A percentile compares a stretch with the other conserved stretches of the same genome.
phyloP scores from a whole-genome alignment of 2,888 invertebrate genomes.

The Ramazzottius varieornatus region DNA sequence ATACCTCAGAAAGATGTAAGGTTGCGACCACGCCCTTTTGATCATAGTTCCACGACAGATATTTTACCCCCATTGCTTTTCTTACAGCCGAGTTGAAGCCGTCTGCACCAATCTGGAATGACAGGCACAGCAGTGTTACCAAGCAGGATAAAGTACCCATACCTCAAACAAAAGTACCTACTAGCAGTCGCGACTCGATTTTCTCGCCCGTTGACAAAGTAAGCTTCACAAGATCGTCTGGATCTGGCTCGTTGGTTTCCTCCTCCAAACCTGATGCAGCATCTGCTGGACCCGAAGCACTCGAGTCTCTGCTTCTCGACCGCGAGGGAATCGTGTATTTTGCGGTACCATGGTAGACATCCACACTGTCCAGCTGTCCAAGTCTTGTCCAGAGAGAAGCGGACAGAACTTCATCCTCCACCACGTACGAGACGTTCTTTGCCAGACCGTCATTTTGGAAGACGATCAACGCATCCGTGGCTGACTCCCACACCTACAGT shows the following conservation, averaged over 20 bases:
- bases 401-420: conserved; percentile 70
- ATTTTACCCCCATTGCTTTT: conserved; percentile 47
- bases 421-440: conserved; percentile 58
- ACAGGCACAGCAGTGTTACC: no score
- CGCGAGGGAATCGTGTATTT: conserved; percentile 31
- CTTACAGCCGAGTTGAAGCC: conserved; percentile 68
- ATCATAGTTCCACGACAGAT: conserved; percentile 54
- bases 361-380: conserved; percentile 31
- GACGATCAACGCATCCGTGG: conserved; percentile 60
- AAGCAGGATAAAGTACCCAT: no score
- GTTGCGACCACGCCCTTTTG: conserved; percentile 81
- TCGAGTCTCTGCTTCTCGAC: no score
- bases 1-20: conserved; percentile 47
- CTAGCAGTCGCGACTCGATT: conserved; percentile 24
- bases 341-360: conserved; percentile 41
- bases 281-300: background rate
- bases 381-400: conserved; percentile 41
- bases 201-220: conserved; percentile 19
- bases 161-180: conserved; percentile 12
- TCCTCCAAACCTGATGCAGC: background rate
- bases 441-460: conserved; percentile 46
- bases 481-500: conserved; percentile 63
- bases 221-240: conserved; percentile 17
- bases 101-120: conserved; percentile 62
- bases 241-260: conserved; percentile 7